A percentile compares a stretch with the other conserved stretches of the same genome.
phyloP scores from a whole-genome alignment of 2,888 invertebrate species.

The Cheilosia grossa region DNA sequence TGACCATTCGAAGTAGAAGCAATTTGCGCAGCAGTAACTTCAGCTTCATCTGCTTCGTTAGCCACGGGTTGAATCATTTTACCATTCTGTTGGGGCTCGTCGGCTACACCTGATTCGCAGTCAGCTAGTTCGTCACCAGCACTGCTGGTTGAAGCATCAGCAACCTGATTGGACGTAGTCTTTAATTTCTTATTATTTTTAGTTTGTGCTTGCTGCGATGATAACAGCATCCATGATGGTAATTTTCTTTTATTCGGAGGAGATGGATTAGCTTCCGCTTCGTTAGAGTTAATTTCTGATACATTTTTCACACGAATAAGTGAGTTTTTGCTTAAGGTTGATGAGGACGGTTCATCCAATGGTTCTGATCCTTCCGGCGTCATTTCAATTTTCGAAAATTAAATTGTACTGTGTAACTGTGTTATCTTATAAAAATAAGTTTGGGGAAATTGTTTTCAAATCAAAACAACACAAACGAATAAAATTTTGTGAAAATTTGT shows the following conservation, averaged over 20 bases:
- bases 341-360: constrained; percentile 30
- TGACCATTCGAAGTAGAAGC: constrained; percentile 10
- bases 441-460: background rate
- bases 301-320: constrained; percentile 61
- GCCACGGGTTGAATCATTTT: no score
- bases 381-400: constrained; percentile 24
- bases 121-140: no score
- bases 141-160: background rate
- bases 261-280: constrained; percentile 42
- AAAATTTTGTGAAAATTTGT: constrained; percentile 18
- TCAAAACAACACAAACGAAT: background rate
- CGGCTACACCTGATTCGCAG: background rate
- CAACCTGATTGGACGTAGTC: background rate
- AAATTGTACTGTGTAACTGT: no score
- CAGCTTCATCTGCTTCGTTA: background rate
- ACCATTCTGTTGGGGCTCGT: no score
- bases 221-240: constrained; percentile 51
- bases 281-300: constrained; percentile 55
- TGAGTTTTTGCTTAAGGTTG: constrained; percentile 1
- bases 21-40: background rate
- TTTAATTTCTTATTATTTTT: constrained; percentile 25
- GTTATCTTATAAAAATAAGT: background rate
- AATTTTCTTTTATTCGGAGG: constrained; percentile 14
- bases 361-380: constrained; percentile 54
- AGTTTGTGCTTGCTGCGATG: background rate